Evolutionary conservation across 2,888 invertebrate genomes (phyloP).

Genomic region (Tetragnatha montana): DNA sequence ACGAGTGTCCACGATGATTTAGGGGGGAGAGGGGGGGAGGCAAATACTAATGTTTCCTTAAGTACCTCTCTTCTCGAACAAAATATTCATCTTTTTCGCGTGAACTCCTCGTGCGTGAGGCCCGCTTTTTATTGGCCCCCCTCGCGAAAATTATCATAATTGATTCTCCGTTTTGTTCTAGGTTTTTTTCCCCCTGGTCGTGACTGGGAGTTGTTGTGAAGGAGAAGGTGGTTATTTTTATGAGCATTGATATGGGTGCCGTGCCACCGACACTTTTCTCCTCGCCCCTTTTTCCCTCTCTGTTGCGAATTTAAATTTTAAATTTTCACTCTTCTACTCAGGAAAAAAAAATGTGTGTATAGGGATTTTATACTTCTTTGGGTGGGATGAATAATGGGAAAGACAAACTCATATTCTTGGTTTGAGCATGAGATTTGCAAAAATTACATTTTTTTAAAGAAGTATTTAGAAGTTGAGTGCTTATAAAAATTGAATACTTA

Average conservation of each 20-base stretch:
- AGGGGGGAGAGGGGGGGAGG: not conserved
- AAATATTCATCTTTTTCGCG: conserved; percentile 65
- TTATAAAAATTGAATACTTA: no score
- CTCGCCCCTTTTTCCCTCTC: not conserved
- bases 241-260: conserved; percentile 52
- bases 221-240: conserved; percentile 60
- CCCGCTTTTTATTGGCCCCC: conserved; percentile 3
- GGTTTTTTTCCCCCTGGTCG: conserved; percentile 30
- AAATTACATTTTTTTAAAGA: not conserved
- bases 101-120: conserved; percentile 45
- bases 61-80: conserved; percentile 30
- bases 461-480: no score
- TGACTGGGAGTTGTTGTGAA: conserved; percentile 52
- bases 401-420: not conserved
- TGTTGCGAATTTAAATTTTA: not conserved
- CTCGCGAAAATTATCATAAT: conserved; percentile 60
- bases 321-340: not conserved
- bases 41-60: conserved; percentile 67
- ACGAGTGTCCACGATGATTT: conserved; percentile 28
- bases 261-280: conserved; percentile 9
- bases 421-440: not conserved
- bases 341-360: no score
- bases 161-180: conserved; percentile 38
- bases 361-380: no score
- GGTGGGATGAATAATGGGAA: not conserved